These are phyloP conservation scores for Nemoura dubitans DNA, from an alignment of 2,888 invertebrate genomes.

Conservation along the genomic window DNA sequence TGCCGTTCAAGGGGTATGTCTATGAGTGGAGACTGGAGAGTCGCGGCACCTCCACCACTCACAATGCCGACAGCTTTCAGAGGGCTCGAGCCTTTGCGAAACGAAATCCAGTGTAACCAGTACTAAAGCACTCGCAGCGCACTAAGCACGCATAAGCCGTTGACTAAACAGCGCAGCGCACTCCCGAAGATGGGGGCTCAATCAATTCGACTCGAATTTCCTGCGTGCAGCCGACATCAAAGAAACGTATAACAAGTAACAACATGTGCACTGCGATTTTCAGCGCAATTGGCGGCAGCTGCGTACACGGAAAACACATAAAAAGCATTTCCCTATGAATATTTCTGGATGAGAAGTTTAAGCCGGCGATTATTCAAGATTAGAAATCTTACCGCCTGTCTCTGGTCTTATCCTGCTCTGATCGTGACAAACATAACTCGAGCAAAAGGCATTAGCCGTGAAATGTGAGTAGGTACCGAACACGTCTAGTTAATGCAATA, in stretches of 20 bases:
- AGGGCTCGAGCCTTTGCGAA: not conserved
- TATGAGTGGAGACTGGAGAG: not conserved
- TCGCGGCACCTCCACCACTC: not conserved
- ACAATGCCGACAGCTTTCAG: not conserved
- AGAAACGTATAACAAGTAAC: not conserved
- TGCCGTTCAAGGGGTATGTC: not conserved
- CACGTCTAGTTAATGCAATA: too few relatives aligned
- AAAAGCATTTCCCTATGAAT: not conserved
- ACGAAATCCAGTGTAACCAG: not conserved
- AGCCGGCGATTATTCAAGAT: not conserved
- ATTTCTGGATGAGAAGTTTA: not conserved
- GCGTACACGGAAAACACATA: not conserved
- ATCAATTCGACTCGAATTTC: not conserved
- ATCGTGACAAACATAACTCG: too few relatives aligned
- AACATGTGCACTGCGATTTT: not conserved
- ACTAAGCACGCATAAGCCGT: not conserved
- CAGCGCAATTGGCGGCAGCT: not conserved
- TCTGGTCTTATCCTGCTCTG: not conserved
- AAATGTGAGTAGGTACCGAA: too few relatives aligned
- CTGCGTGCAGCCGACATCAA: not conserved
- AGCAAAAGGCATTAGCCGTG: too few relatives aligned
- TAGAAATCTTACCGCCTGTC: not conserved
- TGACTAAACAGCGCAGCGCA: not conserved
- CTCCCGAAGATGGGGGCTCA: not conserved
- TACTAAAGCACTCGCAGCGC: not conserved